Conservation (phyloP, 2,797 vertebrate species). For the Alcedo quadribrachys region DNA sequence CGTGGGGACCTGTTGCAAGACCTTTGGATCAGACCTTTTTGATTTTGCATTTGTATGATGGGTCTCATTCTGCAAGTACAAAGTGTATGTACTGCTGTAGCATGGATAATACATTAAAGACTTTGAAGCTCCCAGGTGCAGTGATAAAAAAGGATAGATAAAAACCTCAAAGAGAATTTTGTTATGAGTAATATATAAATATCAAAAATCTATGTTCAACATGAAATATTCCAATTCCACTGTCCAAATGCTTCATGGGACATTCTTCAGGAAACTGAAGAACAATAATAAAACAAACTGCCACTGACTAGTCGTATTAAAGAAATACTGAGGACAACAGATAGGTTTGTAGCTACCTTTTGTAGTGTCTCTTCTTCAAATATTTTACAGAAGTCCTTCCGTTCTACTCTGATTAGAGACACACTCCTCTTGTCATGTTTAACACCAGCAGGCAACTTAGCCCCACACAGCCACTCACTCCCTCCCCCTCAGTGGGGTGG, state of each 20-base stretch:
- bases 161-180: conserved; percentile 56
- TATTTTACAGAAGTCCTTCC: neutral
- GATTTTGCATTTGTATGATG: neutral
- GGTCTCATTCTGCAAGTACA: neutral
- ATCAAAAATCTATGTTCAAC: conserved; percentile 19
- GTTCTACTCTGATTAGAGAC: neutral
- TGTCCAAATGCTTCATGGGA: neutral
- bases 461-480: neutral
- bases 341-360: neutral
- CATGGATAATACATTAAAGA: conserved; percentile 58
- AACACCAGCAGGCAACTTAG: neutral
- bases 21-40: neutral
- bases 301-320: neutral
- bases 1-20: neutral
- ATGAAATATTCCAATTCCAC: neutral
- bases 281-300: conserved; percentile 16
- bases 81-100: accelerated
- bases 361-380: neutral
- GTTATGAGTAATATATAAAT: conserved; percentile 1
- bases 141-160: conserved; percentile 4
- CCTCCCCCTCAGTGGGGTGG: too few species aligned
- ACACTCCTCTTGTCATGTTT: neutral
- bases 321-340: neutral
- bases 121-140: conserved; percentile 24
- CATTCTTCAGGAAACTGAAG: neutral